Evolutionary conservation across 1,140 invertebrate species (phyloP), one percentile per base, ranked within the genome.

Genomic region (Drosophila truncata): DNA sequence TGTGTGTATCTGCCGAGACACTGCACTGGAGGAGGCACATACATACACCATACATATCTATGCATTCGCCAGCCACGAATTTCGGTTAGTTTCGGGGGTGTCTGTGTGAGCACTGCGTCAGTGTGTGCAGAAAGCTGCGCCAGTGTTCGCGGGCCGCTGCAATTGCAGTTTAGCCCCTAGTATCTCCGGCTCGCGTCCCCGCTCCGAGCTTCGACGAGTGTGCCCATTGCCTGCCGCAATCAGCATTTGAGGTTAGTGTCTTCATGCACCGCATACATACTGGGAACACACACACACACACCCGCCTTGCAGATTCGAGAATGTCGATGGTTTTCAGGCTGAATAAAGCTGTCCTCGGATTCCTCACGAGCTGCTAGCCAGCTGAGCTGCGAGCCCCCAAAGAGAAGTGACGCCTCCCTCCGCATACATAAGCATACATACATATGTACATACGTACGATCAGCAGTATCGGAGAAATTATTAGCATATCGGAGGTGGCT

Each of bases 161-260:
- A 86, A 69, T 86, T 81, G 78, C 82, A 69, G 71, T 71, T 77
- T 72, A 81, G 59, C 71, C 71, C 42, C 44, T 20, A 23, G 52
- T 35, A 37, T 55, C 42, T 37, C 52, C 49, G 47, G 37, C 62
- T 44, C 23, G 27, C 58, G 35, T 50, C 20, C n/a, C 62, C 58
- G 23, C 29, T 31, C 37, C 31, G 29, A 67, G 63, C 47, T n/a
- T 66, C 66, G 39, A 67, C 63, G 41, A 70, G 60, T 64, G 61
- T 65, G 59, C 61, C 54, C 62, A 58, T 52, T 58, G 62, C 61
- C 73, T 76, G 77, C 73, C 78, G 80, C 69, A 90, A 90, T 90
- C 80, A 88, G 78, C 82, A 76, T 80, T 90, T 90, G 86, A 90
- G 85, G 85, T 90, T 90, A 90, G 85, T 90, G 63, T 70, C 67